Conservation (phyloP, 2,113 vertebrate genomes). For the Sula dactylatra region DNA sequence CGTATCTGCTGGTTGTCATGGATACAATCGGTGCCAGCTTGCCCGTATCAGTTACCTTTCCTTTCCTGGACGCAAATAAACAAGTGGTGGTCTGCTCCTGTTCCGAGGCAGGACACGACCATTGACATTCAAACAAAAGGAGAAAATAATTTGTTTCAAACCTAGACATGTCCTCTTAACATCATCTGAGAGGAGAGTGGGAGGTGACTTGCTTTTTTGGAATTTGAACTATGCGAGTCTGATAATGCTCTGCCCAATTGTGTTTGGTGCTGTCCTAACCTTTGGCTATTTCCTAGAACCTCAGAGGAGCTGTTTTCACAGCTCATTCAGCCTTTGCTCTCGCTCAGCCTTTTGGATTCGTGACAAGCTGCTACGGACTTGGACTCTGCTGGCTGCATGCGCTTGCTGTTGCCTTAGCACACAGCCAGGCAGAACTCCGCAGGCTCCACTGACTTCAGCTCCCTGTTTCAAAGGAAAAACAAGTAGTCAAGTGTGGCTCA, state of each 20-base stretch:
- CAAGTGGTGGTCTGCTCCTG: background rate
- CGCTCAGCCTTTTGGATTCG: background rate
- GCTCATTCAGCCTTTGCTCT: background rate
- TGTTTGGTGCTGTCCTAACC: background rate
- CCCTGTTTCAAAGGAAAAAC: background rate
- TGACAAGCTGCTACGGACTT: background rate
- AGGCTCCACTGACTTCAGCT: background rate
- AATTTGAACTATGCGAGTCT: background rate
- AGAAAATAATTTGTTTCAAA: background rate
- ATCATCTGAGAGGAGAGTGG: background rate
- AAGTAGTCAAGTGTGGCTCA: background rate
- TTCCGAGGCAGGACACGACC: background rate
- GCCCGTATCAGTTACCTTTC: conserved; percentile 35
- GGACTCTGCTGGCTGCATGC: background rate
- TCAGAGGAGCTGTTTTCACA: background rate
- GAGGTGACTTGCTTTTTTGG: background rate
- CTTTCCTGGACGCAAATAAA: background rate
- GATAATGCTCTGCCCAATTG: background rate
- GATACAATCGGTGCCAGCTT: conserved; percentile 32
- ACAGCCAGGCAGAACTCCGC: background rate
- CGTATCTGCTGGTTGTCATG: conserved; percentile 50
- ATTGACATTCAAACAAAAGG: background rate
- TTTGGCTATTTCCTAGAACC: background rate
- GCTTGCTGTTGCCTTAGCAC: background rate
- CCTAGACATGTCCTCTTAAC: background rate